Evolutionary conservation across 2,113 vertebrate genomes (phyloP).

Genomic region (Prochilodus magdalenae): DNA sequence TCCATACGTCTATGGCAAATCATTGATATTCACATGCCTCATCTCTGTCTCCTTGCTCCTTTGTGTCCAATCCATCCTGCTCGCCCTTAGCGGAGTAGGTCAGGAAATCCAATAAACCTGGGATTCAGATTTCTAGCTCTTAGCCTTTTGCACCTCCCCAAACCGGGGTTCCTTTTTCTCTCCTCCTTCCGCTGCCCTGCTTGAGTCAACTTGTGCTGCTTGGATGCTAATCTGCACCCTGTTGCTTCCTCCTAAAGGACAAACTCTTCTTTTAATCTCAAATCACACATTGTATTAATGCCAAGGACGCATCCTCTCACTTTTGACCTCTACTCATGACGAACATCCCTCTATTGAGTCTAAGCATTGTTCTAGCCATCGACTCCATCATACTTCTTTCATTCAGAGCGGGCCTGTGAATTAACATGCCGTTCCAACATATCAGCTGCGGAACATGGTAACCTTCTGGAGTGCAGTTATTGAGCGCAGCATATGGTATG

Average conservation of each 20-base stretch:
- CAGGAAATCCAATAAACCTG: slow-evolving; percentile 78
- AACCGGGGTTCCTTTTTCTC: slow-evolving; percentile 45
- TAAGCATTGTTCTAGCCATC: slow-evolving; percentile 1
- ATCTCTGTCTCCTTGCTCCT: slow-evolving; percentile 67
- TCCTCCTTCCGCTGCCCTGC: slow-evolving; percentile 9
- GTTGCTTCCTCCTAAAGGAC: slow-evolving; percentile 42
- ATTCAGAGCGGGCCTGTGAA: not conserved
- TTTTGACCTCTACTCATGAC: not conserved
- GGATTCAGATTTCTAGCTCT: slow-evolving; percentile 70
- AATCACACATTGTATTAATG: slow-evolving; percentile 51
- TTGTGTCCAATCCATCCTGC: slow-evolving; percentile 79
- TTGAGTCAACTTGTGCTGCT: slow-evolving; percentile 38
- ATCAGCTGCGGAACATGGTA: not conserved
- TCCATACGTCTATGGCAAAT: slow-evolving; percentile 75
- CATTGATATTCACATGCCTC: slow-evolving; percentile 79
- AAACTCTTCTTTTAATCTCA: too few relatives aligned
- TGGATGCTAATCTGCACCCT: slow-evolving; percentile 49
- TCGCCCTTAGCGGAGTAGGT: slow-evolving; percentile 76
- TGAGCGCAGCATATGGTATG: not conserved
- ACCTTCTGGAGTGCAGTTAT: not conserved
- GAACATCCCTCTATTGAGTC: not conserved
- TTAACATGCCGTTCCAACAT: not conserved
- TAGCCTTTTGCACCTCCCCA: slow-evolving; percentile 48
- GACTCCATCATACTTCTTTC: not conserved
- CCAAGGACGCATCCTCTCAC: not conserved